Conservation (phyloP, 2,888 invertebrate species). For the Lithodes maja region DNA sequence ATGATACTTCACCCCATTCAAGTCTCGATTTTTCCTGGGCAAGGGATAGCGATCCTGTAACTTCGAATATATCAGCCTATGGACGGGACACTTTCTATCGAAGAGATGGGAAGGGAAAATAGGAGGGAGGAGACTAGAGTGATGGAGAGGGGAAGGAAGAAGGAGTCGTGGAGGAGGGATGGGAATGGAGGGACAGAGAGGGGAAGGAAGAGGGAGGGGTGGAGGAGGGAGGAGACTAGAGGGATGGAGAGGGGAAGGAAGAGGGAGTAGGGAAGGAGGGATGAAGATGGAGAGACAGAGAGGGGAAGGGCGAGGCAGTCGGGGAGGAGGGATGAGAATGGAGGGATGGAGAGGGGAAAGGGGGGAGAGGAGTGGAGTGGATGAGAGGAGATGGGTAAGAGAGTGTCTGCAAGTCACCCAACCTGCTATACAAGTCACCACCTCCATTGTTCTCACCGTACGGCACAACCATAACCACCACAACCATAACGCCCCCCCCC, state of each 20-base stretch:
- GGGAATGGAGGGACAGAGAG: constrained; percentile 6
- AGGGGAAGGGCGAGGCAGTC: background rate
- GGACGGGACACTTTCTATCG: no score
- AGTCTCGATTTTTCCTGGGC: no score
- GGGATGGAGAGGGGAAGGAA: background rate
- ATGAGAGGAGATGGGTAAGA: background rate
- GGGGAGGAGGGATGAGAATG: background rate
- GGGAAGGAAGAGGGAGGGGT: background rate
- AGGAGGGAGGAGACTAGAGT: background rate
- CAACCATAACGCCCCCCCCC: no score
- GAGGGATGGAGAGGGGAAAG: background rate
- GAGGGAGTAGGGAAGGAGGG: background rate
- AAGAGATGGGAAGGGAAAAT: background rate
- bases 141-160: background rate
- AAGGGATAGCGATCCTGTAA: no score
- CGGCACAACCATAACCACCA: no score
- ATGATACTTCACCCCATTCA: no score
- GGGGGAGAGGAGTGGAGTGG: background rate
- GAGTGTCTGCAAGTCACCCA: no score
- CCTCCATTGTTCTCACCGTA: no score
- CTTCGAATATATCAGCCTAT: no score
- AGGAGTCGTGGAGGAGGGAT: constrained; percentile 15
- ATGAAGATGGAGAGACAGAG: background rate
- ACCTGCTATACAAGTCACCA: no score
- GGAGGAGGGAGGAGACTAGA: background rate